These are phyloP conservation scores for Macropus fuliginosus DNA, from an alignment of 2,797 vertebrate genomes.

Conservation along the genomic window DNA sequence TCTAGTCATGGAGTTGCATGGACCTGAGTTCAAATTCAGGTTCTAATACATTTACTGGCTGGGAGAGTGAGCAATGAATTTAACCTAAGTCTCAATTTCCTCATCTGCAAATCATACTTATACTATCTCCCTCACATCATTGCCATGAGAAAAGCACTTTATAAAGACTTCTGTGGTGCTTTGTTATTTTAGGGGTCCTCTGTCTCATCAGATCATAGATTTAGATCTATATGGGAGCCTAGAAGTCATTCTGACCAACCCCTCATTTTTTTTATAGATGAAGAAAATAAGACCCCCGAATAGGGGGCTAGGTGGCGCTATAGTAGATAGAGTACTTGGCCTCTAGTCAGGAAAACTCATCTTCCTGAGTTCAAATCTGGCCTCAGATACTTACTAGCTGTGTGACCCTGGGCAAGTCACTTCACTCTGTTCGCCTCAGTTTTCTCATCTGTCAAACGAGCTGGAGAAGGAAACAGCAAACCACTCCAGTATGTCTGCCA, in stretches of 20 bases:
- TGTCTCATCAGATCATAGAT: not conserved
- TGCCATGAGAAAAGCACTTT: not conserved
- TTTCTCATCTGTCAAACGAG: too few species aligned
- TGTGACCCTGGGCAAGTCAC: too few species aligned
- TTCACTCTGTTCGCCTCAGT: too few species aligned
- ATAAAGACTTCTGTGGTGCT: not conserved
- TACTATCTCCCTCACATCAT: not conserved
- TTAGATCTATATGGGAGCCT: not conserved
- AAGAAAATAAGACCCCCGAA: not conserved
- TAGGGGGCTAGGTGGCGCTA: too few species aligned
- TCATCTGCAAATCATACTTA: not conserved
- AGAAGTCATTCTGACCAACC: not conserved
- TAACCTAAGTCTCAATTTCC: not conserved
- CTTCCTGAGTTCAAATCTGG: too few species aligned
- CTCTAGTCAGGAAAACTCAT: too few species aligned
- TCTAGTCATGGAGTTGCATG: not conserved
- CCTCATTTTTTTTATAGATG: not conserved
- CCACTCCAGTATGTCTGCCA: not conserved
- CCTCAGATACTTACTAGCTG: too few species aligned
- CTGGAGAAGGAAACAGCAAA: not conserved
- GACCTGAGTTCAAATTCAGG: not conserved
- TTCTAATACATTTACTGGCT: not conserved
- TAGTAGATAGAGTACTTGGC: too few species aligned
- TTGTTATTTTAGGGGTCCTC: not conserved
- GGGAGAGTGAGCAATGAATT: not conserved